Evolutionary conservation across 2,888 invertebrate species (phyloP).

Genomic region (Watsonalla cultraria): DNA sequence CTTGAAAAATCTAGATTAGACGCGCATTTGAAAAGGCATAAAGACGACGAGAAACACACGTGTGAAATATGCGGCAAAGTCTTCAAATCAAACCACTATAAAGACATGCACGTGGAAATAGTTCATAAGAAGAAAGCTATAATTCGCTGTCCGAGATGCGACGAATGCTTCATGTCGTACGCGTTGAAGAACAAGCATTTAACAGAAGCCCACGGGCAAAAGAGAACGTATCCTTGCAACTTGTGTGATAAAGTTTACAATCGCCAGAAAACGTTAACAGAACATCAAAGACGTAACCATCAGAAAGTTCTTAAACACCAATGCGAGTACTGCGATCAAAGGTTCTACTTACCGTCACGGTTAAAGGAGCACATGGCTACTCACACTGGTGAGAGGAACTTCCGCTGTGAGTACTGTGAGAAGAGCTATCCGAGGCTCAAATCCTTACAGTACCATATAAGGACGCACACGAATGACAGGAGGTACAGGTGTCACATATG

Average conservation of each 20-base stretch:
- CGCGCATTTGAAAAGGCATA: conserved; percentile 66
- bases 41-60: conserved; percentile 70
- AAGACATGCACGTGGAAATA: conserved; percentile 69
- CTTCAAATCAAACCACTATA: conserved; percentile 67
- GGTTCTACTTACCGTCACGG: conserved; percentile 67
- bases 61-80: conserved; percentile 74
- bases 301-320: conserved; percentile 70
- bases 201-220: conserved; percentile 65
- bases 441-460: conserved; percentile 78
- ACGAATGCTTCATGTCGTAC: conserved; percentile 70
- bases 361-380: conserved; percentile 74
- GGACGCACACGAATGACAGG: conserved; percentile 79
- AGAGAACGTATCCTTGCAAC: conserved; percentile 63
- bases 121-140: conserved; percentile 69
- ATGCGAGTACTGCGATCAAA: conserved; percentile 75
- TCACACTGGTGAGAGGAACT: conserved; percentile 77
- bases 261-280: conserved; percentile 61
- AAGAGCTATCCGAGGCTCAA: conserved; percentile 80
- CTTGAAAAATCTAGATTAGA: conserved; percentile 67
- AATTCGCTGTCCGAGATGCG: conserved; percentile 62
- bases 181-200: conserved; percentile 64
- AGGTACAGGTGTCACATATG: conserved; percentile 77
- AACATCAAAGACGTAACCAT: conserved; percentile 66
- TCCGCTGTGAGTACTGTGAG: conserved; percentile 77
- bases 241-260: conserved; percentile 71